Evolutionary conservation across 2,113 vertebrate genomes (phyloP), one percentile per base, ranked within the genome.

Genomic region (Campylomormyrus tamandua): DNA sequence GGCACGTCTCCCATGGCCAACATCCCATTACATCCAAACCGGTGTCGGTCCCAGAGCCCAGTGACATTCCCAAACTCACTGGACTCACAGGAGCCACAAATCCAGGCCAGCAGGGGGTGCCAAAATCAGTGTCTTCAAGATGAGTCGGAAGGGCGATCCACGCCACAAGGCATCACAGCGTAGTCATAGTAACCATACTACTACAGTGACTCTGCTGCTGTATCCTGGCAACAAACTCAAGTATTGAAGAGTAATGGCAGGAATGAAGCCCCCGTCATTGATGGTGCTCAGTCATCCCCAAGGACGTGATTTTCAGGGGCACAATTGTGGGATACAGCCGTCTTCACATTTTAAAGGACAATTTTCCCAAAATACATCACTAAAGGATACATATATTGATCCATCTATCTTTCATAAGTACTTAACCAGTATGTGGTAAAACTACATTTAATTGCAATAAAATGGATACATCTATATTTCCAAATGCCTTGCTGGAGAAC

Each of bases 171-270:
- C 31, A 90, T 92, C 93, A 93, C 94, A 88, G 5, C 93, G 92
- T 95, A 77, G 87, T 90, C 93, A 95, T 92, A 88, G 92, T 90
- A 94, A 95, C 94, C 31, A 83, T 92, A 92, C 87, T 90, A 90
- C 93, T 92, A 91, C 1, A 92, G 92, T 93, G 90, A 91, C 91
- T 93, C 93, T 92, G 95, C 39, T 42, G 39, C 39, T 42, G 39
- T 95, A 93, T 95, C 95, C 94, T 94, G 94, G 94, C 93, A 96
- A 96, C 95, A 93, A 86, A 91, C 92, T 92, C 84, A 93, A 88
- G n/a, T 88, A 91, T 92, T 91, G 90, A 91, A 77, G 92, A 80
- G 90, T 89, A 56, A 91, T 66, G 90, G 87, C 91, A 91, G 11
- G 31, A 88, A 46, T 83, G 35, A 80, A 84, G 27, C 45, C 77